Percentiles rank a stretch among this genome's conserved stretches.
phyloP scores from a whole-genome alignment of 2,888 invertebrate genomes.

The Gari tellinella region DNA sequence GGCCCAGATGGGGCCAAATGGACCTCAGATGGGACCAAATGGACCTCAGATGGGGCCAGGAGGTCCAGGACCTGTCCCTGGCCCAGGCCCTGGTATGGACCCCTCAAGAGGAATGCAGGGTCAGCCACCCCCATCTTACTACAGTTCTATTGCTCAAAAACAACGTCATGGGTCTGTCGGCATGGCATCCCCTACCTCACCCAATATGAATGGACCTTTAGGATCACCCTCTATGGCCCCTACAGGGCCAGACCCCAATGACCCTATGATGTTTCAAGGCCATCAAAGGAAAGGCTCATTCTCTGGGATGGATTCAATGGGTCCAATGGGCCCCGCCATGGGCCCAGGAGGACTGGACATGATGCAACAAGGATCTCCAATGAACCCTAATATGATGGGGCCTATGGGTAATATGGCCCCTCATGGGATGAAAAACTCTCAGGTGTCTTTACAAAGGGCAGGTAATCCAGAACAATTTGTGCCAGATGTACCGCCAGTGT shows the following conservation, averaged over 20 bases:
- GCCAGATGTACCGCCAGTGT: constrained; percentile 69
- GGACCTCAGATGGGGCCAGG: constrained; percentile 59
- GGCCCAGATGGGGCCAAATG: constrained; percentile 64
- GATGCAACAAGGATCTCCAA: constrained; percentile 65
- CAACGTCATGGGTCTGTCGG: constrained; percentile 70
- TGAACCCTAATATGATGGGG: constrained; percentile 62
- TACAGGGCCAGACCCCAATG: constrained; percentile 66
- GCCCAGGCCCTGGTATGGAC: constrained; percentile 31
- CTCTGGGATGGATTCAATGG: constrained; percentile 65
- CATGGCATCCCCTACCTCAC: constrained; percentile 80
- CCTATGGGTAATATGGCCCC: constrained; percentile 67
- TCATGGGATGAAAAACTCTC: constrained; percentile 70
- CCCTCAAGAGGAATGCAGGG: constrained; percentile 33
- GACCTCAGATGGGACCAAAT: constrained; percentile 55
- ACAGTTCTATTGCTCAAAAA: constrained; percentile 78
- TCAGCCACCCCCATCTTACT: constrained; percentile 78
- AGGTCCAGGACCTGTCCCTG: constrained; percentile 34
- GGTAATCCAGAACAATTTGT: constrained; percentile 83
- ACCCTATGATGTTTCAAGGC: constrained; percentile 67
- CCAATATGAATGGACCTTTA: constrained; percentile 76
- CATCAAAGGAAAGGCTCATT: constrained; percentile 67
- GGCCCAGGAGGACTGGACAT: constrained; percentile 59
- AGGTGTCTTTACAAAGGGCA: constrained; percentile 79
- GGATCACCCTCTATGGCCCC: constrained; percentile 69
- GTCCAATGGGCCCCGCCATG: constrained; percentile 49